phyloP scores from a whole-genome alignment of 2,797 vertebrate species.

The Halcyon badia region DNA sequence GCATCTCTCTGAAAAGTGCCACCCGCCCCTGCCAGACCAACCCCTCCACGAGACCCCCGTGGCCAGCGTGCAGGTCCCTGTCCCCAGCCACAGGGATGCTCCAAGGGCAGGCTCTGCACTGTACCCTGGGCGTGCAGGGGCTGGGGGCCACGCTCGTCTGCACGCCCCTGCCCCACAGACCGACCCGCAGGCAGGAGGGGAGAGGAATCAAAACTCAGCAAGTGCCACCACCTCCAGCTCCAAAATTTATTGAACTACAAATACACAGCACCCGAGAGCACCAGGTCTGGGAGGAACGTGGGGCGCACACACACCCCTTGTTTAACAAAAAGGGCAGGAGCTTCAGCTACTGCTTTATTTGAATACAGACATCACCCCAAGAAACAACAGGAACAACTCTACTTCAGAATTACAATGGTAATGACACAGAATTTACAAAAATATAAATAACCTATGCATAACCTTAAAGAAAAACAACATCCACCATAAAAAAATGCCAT shows the following conservation, averaged over 20 bases:
- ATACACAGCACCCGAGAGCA: slow-evolving; percentile 12
- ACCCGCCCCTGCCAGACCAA: not conserved
- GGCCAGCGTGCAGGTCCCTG: not conserved
- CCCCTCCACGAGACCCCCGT: not conserved
- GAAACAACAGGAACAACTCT: not conserved
- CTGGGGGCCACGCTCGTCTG: fast-evolving
- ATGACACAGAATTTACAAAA: slow-evolving; percentile 34
- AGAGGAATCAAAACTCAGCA: not conserved
- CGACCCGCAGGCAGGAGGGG: fast-evolving
- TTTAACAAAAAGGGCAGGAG: not conserved
- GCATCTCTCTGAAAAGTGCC: not conserved
- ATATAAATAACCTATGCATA: slow-evolving; percentile 61
- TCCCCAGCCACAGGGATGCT: not conserved
- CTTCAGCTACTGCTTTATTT: slow-evolving; percentile 2
- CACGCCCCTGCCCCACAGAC: not conserved
- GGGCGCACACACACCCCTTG: not conserved
- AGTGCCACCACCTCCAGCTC: not conserved
- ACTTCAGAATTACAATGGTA: not conserved
- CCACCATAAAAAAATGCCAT: slow-evolving; percentile 1
- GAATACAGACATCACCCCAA: not conserved
- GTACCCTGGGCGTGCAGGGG: fast-evolving
- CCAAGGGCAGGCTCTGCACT: not conserved
- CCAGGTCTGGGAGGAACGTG: not conserved
- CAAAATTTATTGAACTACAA: slow-evolving; percentile 28
- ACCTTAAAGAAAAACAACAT: slow-evolving; percentile 44